Base-by-base conservation (phyloP, 2,797 vertebrate genomes). In the Hydrocynus forskahlii region DNA sequence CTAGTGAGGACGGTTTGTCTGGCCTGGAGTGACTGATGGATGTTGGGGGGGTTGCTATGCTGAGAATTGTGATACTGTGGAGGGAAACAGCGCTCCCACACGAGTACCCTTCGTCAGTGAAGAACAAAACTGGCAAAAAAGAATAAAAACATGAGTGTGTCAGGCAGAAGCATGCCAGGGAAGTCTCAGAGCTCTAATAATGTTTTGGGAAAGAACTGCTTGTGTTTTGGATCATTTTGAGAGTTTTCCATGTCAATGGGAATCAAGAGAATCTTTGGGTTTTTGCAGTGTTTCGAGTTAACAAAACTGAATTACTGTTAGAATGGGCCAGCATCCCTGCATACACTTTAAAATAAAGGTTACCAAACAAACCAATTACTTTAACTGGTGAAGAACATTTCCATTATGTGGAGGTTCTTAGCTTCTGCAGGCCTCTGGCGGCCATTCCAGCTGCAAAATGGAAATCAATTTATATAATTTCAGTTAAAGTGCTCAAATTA, bases 61-160 rank as follows among this genome's bases (percentile, higher is more conserved):
- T 19, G 23, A 68, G 19, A 45, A 45, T 5, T 23, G 8, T 70
- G 40, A 45, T 84, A 82, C 81, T 86, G 52, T 87, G 70, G 29
- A 85, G 86, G 81, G 87, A 87, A 88, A 40, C 71, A 54, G 55
- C 14, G 4, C 5, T 35, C 60, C 35, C 25, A 25, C 60, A 63
- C 83, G 83, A 86, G 64, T 83, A 89, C 87, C 75, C 76, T 78
- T 78, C 43, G 16, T 64, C 62, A 71, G 13, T 59, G 76, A 59
- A 63, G 59, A 71, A 72, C 29, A 60, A 73, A 74, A 64, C 52
- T 50, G n/a, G 60, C 74, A 62, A 66, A 54, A 72, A 71, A 67
- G 50, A 60, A n/a, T 2, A 17, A 66, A 40, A 66, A 78, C 43
- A 60, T 19, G 48, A 75, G 69, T 35, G 9, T 23, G 14, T 75